Evolutionary conservation across 2,113 vertebrate genomes (phyloP), one percentile per base, ranked within the genome.

Genomic region (Alethe castanea): DNA sequence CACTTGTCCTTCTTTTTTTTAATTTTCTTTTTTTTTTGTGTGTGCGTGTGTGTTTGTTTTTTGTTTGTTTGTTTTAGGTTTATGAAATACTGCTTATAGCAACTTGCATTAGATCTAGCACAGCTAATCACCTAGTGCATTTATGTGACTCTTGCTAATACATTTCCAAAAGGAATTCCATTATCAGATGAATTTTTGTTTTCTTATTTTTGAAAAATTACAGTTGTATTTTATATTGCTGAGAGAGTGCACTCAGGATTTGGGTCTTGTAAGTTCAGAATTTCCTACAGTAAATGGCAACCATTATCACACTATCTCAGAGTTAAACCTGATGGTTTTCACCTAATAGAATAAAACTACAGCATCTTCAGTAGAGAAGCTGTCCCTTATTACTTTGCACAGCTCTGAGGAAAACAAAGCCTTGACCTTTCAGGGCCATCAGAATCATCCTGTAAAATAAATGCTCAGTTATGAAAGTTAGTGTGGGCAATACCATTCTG

Each of bases 191-290:
- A 50, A 8, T 53, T 57, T 36, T 65, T 22, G 3, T 48, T 64
- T 79, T 64, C 8, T 71, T 45, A 19, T 4, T 54, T 59, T 73
- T 74, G 18, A 78, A 80, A 76, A 40, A 77, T 19, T 31, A 62
- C 5, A 7, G 13, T 23, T 73, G 5, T 9, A 31, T 56, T 12
- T 3, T 56, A 2, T 38, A 35, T 33, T 1, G 0, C 4, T 31
- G 3, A 36, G 11, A 19, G 7, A 65, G 7, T n/a, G 8, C 4
- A 26, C 8, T 64, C 3, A 71, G 47, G 28, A 42, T 70, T 72
- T 62, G 3, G 0, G 9, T 70, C 29, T 8, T 48, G 4, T 53
- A 54, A 62, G 2, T 1, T 1, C 7, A 56, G 36, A 61, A 73
- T 20, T 66, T 77, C 8, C 23, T 59, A 2, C 6, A n/a, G 31